Conservation (phyloP, 2,113 vertebrate species). For the Puntigrus tetrazona region DNA sequence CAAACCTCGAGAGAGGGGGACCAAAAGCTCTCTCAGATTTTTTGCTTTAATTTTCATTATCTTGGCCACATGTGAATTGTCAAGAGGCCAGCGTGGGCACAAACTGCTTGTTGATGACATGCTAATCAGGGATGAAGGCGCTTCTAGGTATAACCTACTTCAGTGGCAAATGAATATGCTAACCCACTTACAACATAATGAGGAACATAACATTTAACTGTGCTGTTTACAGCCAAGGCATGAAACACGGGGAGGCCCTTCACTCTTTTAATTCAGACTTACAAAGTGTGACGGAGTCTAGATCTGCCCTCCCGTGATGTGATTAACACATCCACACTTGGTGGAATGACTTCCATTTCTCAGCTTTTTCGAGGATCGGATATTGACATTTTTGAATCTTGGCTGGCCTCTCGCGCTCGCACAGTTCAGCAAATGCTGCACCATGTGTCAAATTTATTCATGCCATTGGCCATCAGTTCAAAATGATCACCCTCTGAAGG, state of each 20-base stretch:
- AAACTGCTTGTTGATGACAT: conserved; percentile 67
- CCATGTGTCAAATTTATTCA: conserved; percentile 43
- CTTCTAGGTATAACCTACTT: conserved; percentile 75
- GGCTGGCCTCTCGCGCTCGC: not conserved
- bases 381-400: conserved; percentile 48
- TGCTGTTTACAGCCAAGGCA: conserved; percentile 69
- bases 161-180: conserved; percentile 69
- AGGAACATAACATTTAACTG: conserved; percentile 72
- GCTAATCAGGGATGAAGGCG: conserved; percentile 68
- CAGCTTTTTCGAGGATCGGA: conserved; percentile 41
- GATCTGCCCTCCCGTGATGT: conserved; percentile 39
- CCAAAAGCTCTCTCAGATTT: conserved; percentile 44
- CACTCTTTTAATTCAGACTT: conserved; percentile 71
- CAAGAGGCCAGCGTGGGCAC: conserved; percentile 64
- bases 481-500: not conserved
- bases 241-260: conserved; percentile 63
- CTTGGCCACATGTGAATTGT: conserved; percentile 60
- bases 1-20: conserved; percentile 58
- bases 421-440: conserved; percentile 17
- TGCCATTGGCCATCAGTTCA: conserved; percentile 34
- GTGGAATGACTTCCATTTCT: conserved; percentile 32
- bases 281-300: conserved; percentile 51
- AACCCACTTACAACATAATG: conserved; percentile 64
- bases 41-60: conserved; percentile 61
- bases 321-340: conserved; percentile 50